Evolutionary conservation across 2,888 invertebrate species (phyloP).

Genomic region (Drosophila paranaensis): DNA sequence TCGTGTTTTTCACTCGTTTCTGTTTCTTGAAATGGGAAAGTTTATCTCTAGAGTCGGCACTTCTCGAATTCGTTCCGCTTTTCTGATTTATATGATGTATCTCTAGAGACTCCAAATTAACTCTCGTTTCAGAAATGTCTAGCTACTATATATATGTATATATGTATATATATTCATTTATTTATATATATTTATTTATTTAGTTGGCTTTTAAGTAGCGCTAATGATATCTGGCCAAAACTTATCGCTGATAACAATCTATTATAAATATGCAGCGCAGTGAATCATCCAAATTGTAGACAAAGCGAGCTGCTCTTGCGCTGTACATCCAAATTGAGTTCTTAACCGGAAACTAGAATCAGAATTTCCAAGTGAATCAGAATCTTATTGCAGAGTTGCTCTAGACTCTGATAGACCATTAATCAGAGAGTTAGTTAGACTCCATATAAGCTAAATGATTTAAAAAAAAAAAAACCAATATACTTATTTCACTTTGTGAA

Average conservation of each 20-base stretch:
- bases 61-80: conserved; percentile 54
- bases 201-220: neutral
- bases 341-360: conserved; percentile 1
- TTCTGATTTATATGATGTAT: conserved; percentile 44
- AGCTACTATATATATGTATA: no score
- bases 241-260: conserved; percentile 29
- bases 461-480: no score
- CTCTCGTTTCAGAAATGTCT: no score
- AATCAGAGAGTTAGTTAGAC: neutral
- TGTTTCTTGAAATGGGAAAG: conserved; percentile 60
- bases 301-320: neutral
- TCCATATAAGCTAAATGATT: neutral
- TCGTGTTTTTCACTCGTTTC: conserved; percentile 47
- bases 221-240: conserved; percentile 11
- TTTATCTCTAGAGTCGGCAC: conserved; percentile 37
- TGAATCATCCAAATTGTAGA: conserved; percentile 1
- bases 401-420: neutral
- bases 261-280: neutral
- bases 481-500: no score
- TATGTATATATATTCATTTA: neutral
- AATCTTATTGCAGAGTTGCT: neutral
- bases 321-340: neutral
- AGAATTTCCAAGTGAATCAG: neutral
- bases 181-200: neutral
- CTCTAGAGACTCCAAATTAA: neutral